Conservation (phyloP, 2,888 invertebrate genomes). For the Cheilosia grossa region DNA sequence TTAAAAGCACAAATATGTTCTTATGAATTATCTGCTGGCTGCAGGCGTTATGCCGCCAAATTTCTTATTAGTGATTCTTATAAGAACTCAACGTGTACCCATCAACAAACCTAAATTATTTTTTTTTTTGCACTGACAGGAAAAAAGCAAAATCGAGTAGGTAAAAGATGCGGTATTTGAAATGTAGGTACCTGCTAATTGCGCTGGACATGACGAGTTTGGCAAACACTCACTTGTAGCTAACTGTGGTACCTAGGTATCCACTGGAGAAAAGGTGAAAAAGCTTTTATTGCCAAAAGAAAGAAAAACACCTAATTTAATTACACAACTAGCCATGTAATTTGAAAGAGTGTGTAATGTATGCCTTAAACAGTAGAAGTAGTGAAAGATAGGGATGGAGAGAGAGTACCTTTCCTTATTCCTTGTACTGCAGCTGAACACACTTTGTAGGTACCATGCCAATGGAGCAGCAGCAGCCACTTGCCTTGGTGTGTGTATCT, state of each 20-base stretch:
- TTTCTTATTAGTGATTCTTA: constrained; percentile 22
- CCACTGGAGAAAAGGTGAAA: constrained; percentile 33
- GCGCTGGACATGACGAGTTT: constrained; percentile 72
- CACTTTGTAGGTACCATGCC: constrained; percentile 38
- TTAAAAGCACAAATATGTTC: background rate
- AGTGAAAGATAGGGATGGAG: background rate
- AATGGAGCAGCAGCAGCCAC: constrained; percentile 34
- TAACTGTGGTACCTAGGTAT: background rate
- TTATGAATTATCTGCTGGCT: constrained; percentile 15
- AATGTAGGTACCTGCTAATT: constrained; percentile 72
- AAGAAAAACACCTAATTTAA: constrained; percentile 55
- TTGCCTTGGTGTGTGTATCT: constrained; percentile 57
- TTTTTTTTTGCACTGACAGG: background rate
- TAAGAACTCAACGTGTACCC: background rate
- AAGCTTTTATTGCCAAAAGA: constrained; percentile 50
- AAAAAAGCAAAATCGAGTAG: constrained; percentile 11
- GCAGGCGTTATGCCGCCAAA: constrained; percentile 49
- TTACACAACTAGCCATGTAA: constrained; percentile 67
- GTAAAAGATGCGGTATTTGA: constrained; percentile 39
- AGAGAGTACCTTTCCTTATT: constrained; percentile 56
- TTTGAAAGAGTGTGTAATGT: constrained; percentile 28
- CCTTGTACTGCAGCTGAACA: constrained; percentile 61
- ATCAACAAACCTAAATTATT: background rate
- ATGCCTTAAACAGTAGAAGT: constrained; percentile 7
- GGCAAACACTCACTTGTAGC: constrained; percentile 38